A percentile compares a stretch with the other conserved stretches of the same genome.
Conservation (phyloP, 2,888 invertebrate species). For the Malthinus seriepunctatus region DNA sequence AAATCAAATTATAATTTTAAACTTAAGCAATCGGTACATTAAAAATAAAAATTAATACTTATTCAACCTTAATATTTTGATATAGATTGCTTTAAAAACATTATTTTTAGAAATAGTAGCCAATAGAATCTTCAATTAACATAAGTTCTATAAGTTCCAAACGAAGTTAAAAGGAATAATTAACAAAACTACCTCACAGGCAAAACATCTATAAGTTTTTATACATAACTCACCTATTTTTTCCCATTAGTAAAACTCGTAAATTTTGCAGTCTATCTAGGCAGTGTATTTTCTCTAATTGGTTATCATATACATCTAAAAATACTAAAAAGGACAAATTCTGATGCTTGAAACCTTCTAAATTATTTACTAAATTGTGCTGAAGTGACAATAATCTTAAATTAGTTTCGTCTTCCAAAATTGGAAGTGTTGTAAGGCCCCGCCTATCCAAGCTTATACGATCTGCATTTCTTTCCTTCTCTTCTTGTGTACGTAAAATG, state of each 20-base stretch:
- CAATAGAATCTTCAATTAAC: too few relatives aligned
- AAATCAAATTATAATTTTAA: too few relatives aligned
- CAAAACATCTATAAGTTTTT: too few relatives aligned
- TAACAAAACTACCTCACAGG: too few relatives aligned
- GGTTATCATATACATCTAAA: constrained; percentile 93
- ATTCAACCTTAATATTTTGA: too few relatives aligned
- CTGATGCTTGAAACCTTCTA: constrained; percentile 63
- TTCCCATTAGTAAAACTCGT: constrained; percentile 86
- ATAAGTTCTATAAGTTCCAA: too few relatives aligned
- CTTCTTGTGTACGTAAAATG: constrained; percentile 71
- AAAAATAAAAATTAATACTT: too few relatives aligned
- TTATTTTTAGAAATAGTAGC: too few relatives aligned
- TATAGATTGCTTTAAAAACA: too few relatives aligned
- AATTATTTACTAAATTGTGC: constrained; percentile 83
- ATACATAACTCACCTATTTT: constrained; percentile 70
- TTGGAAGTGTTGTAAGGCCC: constrained; percentile 81
- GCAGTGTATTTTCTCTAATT: constrained; percentile 83
- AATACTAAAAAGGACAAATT: constrained; percentile 80
- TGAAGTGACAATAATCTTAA: constrained; percentile 86
- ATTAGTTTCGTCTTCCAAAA: constrained; percentile 79
- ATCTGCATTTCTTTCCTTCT: constrained; percentile 84
- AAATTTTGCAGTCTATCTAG: constrained; percentile 78
- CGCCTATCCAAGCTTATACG: constrained; percentile 85
- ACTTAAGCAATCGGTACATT: too few relatives aligned
- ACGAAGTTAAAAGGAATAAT: too few relatives aligned